phyloP scores from a whole-genome alignment of 2,888 invertebrate genomes.

The Hofmannophila pseudospretella region DNA sequence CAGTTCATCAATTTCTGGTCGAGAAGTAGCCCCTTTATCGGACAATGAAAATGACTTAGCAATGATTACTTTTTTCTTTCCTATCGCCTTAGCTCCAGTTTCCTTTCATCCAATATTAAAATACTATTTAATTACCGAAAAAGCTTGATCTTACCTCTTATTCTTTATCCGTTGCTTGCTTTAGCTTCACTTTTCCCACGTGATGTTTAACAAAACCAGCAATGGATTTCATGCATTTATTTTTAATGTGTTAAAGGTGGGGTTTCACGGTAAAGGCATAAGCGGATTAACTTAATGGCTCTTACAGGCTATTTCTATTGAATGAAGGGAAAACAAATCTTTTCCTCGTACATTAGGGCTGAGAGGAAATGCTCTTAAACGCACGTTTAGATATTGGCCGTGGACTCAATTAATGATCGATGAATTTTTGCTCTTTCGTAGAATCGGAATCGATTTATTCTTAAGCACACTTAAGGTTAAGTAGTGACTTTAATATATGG shows the following conservation, averaged over 20 bases:
- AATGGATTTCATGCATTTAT: slow-evolving; percentile 9
- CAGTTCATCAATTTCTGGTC: not conserved
- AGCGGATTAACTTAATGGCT: slow-evolving; percentile 57
- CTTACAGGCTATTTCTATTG: slow-evolving; percentile 59
- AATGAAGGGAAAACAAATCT: slow-evolving; percentile 52
- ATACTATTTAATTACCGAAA: slow-evolving; percentile 2
- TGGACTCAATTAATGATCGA: slow-evolving; percentile 29
- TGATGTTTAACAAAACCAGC: slow-evolving; percentile 3
- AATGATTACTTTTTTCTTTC: slow-evolving; percentile 48
- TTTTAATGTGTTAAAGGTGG: not conserved
- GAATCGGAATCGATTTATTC: no score
- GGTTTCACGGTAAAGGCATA: slow-evolving; percentile 17
- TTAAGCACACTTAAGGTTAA: no score
- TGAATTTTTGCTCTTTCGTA: slow-evolving; percentile 10
- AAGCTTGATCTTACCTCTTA: not conserved
- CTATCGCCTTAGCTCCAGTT: slow-evolving; percentile 17
- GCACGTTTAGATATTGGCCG: slow-evolving; percentile 21
- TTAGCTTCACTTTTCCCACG: not conserved
- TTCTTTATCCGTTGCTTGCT: not conserved
- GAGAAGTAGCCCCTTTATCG: slow-evolving; percentile 42
- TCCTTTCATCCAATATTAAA: slow-evolving; percentile 1
- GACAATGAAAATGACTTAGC: slow-evolving; percentile 49
- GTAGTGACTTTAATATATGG: no score
- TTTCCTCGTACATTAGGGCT: slow-evolving; percentile 36
- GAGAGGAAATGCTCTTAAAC: slow-evolving; percentile 28